Evolutionary conservation across 2,888 invertebrate genomes (phyloP).

Genomic region (Synanthedon andrenaeformis): DNA sequence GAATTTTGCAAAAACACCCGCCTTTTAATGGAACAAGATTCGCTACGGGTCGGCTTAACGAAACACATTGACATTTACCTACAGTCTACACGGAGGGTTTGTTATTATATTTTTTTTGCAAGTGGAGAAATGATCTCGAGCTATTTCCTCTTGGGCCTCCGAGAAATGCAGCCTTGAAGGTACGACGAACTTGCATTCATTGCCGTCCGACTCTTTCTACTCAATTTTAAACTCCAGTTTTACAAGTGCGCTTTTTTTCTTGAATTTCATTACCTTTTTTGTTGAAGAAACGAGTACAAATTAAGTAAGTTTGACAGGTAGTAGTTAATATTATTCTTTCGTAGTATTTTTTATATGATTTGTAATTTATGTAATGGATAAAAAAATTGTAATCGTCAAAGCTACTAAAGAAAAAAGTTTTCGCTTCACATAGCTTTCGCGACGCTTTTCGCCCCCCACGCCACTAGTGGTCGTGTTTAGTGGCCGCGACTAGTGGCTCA

Average conservation of each 20-base stretch:
- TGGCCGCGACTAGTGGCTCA: too few species aligned
- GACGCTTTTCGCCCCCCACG: too few species aligned
- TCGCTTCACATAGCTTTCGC: too few species aligned
- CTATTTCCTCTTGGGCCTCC: conserved; percentile 29
- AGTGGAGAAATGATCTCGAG: conserved; percentile 55
- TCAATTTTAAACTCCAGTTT: conserved; percentile 1
- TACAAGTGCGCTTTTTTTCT: conserved; percentile 1
- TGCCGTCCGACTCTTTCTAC: conserved; percentile 26
- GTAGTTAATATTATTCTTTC: too few species aligned
- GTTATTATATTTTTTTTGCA: conserved; percentile 25
- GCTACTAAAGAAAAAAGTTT: too few species aligned
- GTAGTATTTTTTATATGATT: too few species aligned
- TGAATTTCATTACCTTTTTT: neutral
- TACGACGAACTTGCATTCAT: conserved; percentile 39
- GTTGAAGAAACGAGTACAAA: too few species aligned
- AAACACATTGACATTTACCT: conserved; percentile 24
- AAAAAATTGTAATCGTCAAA: too few species aligned
- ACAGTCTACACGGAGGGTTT: conserved; percentile 4
- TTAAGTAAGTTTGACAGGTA: too few species aligned
- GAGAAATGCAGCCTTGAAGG: conserved; percentile 59
- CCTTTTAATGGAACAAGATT: neutral
- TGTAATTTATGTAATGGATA: too few species aligned
- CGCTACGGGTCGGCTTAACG: neutral
- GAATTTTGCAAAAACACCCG: neutral
- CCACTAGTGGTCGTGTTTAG: too few species aligned